Percentiles rank a stretch among this genome's conserved stretches.
Evolutionary conservation across 37 sponge, comb jelly and placozoan genomes (phyloP).

Genomic region (Chondrosia reniformis): DNA sequence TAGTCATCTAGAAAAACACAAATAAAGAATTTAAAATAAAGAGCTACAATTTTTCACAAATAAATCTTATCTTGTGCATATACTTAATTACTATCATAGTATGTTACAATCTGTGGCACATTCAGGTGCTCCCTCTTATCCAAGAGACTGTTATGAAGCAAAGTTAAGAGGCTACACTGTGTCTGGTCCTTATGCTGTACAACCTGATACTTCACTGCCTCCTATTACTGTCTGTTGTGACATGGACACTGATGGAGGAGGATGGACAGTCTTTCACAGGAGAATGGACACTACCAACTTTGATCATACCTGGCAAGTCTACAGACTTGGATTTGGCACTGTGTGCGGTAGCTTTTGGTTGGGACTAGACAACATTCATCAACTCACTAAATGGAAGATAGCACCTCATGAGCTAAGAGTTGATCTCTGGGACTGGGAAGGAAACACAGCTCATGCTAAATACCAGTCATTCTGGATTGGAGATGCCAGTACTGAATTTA

Average conservation of each 20-base stretch:
- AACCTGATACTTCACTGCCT: not conserved
- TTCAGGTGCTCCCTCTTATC: no score
- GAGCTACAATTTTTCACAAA: no score
- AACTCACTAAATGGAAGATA: not conserved
- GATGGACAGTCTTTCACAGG: slow-evolving; percentile 3
- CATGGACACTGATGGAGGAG: slow-evolving; percentile 22
- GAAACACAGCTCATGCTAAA: not conserved
- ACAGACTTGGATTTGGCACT: not conserved
- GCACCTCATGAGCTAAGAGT: not conserved
- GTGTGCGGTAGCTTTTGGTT: not conserved
- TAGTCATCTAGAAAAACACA: no score
- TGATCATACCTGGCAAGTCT: not conserved
- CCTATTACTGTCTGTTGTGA: slow-evolving; percentile 4
- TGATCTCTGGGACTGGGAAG: not conserved
- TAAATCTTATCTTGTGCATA: no score
- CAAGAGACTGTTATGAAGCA: slow-evolving; percentile 12
- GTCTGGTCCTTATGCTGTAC: not conserved
- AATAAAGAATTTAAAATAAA: no score
- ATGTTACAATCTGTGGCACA: no score
- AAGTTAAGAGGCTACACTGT: not conserved
- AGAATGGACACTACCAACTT: not conserved
- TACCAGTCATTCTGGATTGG: not conserved
- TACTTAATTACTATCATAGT: no score
- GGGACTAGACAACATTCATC: slow-evolving; percentile 1
- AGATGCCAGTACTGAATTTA: not conserved